Evolutionary conservation across 1,140 invertebrate species (phyloP), one percentile per base, ranked within the genome.

Genomic region (Ptiloglossa arizonensis): DNA sequence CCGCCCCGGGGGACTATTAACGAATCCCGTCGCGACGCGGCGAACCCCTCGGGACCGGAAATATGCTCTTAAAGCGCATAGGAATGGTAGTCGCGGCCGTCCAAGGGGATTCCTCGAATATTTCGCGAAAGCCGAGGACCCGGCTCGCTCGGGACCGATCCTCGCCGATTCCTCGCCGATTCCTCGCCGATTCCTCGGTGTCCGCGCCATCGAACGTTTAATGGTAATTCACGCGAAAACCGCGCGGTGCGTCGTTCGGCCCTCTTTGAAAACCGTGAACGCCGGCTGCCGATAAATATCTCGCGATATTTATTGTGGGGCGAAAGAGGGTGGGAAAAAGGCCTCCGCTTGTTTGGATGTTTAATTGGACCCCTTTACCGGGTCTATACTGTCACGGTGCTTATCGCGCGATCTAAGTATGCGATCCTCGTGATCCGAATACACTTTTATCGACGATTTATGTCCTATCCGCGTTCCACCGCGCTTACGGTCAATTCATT

Each of bases 61-160:
- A 69, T 76, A 69, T 76, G 54, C 73, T 41, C 56, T 60, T 69
- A 44, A 77, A 62, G 13, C 44, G 56, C 35, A 15, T 24, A 22
- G 74, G 67, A 62, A 70, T 60, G 67, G 67, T 22, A 17, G 67
- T n/a, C 11, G 41, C 1, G 13, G 35, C n/a, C 35, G 24, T 41
- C 19, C 48, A 50, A 24, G 35, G n/a, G 19, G 19, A 77, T 77
- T 70, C 74, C 67, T 13, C 17, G 74, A 77, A 62, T 62, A 70
- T 62, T 62, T 70, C 24, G 60, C 11, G 22, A 38, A 48, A 11
- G 35, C 1, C 5, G 56, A 6, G 22, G 27, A 46, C 2, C n/a
- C 2, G 41, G 41, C 41, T n/a, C n/a, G n/a, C n/a, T n/a, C n/a
- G n/a, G n/a, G n/a, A n/a, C n/a, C n/a, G n/a, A n/a, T n/a, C n/a